phyloP scores from a whole-genome alignment of 2,888 invertebrate species.

The Athetis lepigone region DNA sequence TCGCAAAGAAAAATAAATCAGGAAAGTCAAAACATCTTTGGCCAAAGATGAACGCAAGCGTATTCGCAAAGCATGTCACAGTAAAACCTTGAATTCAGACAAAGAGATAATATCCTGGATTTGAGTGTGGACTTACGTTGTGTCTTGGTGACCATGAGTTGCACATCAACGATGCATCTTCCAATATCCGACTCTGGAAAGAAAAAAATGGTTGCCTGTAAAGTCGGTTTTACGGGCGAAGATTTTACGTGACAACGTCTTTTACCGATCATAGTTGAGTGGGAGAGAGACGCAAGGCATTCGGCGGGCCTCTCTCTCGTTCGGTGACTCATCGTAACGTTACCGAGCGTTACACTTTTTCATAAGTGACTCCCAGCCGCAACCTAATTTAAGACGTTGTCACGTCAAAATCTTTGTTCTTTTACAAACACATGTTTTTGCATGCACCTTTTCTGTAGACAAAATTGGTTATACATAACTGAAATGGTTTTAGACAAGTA shows the following conservation, averaged over 20 bases:
- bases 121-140: slow-evolving; percentile 93
- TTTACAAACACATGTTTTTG: slow-evolving; percentile 65
- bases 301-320: too few relatives aligned
- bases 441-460: slow-evolving; percentile 62
- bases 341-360: too few relatives aligned
- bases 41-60: slow-evolving; percentile 83
- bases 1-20: slow-evolving; percentile 35
- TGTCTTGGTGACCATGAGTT: slow-evolving; percentile 97
- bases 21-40: slow-evolving; percentile 73
- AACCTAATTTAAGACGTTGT: too few relatives aligned
- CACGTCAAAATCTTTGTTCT: slow-evolving; percentile 72
- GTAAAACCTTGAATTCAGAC: slow-evolving; percentile 31
- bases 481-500: not conserved
- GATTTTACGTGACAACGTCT: too few relatives aligned
- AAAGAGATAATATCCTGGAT: not conserved
- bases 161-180: slow-evolving; percentile 97
- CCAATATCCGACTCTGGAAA: slow-evolving; percentile 96
- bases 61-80: slow-evolving; percentile 72
- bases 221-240: too few relatives aligned
- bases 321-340: too few relatives aligned
- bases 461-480: slow-evolving; percentile 13
- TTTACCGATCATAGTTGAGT: too few relatives aligned
- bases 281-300: too few relatives aligned
- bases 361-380: too few relatives aligned
- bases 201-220: too few relatives aligned